A percentile compares a stretch with the other conserved stretches of the same genome.
Evolutionary conservation across 2,797 vertebrate species (phyloP).

Genomic region (Epinephelus awoara): DNA sequence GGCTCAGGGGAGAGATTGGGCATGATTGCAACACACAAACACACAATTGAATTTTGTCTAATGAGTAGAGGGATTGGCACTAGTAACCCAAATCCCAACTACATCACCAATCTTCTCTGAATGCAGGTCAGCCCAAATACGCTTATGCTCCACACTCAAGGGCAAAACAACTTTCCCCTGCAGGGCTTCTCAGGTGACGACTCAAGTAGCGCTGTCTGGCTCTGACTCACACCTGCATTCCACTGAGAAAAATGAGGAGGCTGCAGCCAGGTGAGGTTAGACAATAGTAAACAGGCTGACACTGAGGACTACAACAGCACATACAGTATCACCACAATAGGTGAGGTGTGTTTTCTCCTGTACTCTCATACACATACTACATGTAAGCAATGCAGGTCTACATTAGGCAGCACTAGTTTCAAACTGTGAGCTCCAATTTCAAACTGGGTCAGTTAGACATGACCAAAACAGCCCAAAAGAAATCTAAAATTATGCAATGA

Average conservation of each 20-base stretch:
- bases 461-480: conserved; percentile 19
- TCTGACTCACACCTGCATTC: conserved; percentile 55
- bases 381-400: not conserved
- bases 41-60: conserved; percentile 7
- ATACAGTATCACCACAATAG: conserved; percentile 1
- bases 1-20: conserved; percentile 6
- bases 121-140: conserved; percentile 65
- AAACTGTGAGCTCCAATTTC: conserved; percentile 32
- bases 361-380: not conserved
- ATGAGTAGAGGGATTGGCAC: conserved; percentile 35
- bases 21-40: not conserved
- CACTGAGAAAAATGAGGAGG: conserved; percentile 58
- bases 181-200: conserved; percentile 62
- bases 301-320: not conserved
- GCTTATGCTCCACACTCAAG: conserved; percentile 52
- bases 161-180: conserved; percentile 69
- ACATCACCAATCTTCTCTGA: conserved; percentile 66
- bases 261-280: conserved; percentile 48
- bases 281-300: conserved; percentile 38
- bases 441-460: conserved; percentile 62
- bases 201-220: conserved; percentile 57
- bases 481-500: conserved; percentile 17
- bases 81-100: conserved; percentile 58
- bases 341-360: not conserved
- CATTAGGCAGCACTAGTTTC: conserved; percentile 12